phyloP scores from a whole-genome alignment of 1,140 invertebrate genomes.

The Zaprionus vittiger region DNA sequence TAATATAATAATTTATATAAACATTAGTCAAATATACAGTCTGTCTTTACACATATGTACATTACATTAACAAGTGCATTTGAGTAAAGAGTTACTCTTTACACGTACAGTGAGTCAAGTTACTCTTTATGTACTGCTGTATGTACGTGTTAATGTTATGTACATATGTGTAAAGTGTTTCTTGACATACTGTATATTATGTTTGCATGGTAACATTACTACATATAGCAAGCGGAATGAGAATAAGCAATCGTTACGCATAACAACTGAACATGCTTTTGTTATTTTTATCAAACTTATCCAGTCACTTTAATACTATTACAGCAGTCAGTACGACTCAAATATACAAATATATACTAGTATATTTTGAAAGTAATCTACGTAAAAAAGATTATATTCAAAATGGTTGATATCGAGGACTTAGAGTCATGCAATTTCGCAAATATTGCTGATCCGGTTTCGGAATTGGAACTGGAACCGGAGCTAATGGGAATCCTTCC shows the following conservation, averaged over 20 bases:
- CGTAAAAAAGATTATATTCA: background rate
- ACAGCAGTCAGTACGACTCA: background rate
- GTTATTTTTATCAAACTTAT: constrained; percentile 12
- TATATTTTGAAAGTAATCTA: constrained; percentile 20
- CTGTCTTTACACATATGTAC: too few relatives aligned
- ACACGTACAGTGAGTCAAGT: too few relatives aligned
- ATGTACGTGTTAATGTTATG: too few relatives aligned
- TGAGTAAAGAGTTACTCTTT: too few relatives aligned
- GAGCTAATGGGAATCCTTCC: constrained; percentile 68
- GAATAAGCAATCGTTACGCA: background rate
- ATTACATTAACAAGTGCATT: too few relatives aligned
- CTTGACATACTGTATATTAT: background rate
- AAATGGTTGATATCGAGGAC: constrained; percentile 50
- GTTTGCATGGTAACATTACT: constrained; percentile 1
- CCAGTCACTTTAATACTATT: background rate
- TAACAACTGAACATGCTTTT: constrained; percentile 24
- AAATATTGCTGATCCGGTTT: constrained; percentile 25
- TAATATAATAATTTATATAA: background rate
- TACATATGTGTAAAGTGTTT: too few relatives aligned
- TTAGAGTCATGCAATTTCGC: constrained; percentile 57
- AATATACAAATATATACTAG: constrained; percentile 10
- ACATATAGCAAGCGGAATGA: background rate
- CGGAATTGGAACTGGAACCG: constrained; percentile 35
- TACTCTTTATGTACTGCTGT: too few relatives aligned
- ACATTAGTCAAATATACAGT: background rate